Base-by-base conservation (phyloP, 2,797 vertebrate species). In the Aplochiton taeniatus region DNA sequence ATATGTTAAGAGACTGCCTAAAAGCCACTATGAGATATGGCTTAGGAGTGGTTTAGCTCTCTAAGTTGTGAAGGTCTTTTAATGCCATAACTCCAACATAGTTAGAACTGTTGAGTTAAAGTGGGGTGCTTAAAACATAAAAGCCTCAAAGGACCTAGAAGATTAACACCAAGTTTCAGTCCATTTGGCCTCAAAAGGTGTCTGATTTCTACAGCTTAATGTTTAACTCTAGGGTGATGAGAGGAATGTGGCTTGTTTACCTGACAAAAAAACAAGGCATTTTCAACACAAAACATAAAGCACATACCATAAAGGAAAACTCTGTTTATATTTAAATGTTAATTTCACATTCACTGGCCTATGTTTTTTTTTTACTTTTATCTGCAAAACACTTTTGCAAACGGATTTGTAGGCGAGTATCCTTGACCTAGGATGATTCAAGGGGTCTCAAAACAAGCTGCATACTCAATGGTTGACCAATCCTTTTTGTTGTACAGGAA, bases 91-190 rank as follows among this genome's bases (percentile, higher is more conserved):
- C 31, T 31, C 31, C 31, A 31, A 70, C 71, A 68, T 74, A 78
- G 79, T 58, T 62, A 78, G 77, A 73, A 76, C 74, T 70, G 66
- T 73, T 64, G 51, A 70, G 74, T 75, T 70, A 31, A 77, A 63
- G 65, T 42, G 14, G 44, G 53, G 61, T 17, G 41, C 58, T 77
- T 65, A 70, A 76, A 54, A 70, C 49, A 74, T 61, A 59, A 74
- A 74, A 66, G 44, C 31, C 2, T 31, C 31, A 2, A 31, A 31
- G 31, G 6, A 31, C 6, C 6, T 31, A 31, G 45, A 16, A 13
- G 41, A 53, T 51, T 71, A 58, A 70, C 66, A 55, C 45, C 5
- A 9, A 18, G 19, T 80, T 64, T 73, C 67, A 63, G 69, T 69
- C 69, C 50, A 68, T 81, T 83, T 82, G 71, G 48, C 63, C 68